Evolutionary conservation across 2,113 vertebrate genomes (phyloP).

Genomic region (Corvus moneduloides): DNA sequence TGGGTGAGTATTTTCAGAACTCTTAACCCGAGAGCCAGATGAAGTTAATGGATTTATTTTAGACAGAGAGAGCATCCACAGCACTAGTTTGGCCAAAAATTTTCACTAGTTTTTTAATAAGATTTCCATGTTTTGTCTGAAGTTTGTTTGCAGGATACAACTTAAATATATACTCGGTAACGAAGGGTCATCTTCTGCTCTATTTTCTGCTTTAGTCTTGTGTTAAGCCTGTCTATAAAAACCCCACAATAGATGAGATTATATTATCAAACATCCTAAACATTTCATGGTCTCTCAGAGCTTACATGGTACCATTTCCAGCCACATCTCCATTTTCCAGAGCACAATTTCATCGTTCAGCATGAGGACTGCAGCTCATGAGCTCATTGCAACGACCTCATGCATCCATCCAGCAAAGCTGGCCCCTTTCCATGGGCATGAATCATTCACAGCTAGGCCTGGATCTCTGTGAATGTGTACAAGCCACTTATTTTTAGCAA

Average conservation of each 20-base stretch:
- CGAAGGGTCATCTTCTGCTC: not conserved
- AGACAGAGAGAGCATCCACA: not conserved
- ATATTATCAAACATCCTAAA: not conserved
- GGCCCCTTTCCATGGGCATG: not conserved
- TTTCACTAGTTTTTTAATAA: not conserved
- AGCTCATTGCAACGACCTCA: not conserved
- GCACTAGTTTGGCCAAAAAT: not conserved
- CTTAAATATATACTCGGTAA: not conserved
- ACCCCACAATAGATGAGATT: not conserved
- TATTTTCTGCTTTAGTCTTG: not conserved
- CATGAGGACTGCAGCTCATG: not conserved
- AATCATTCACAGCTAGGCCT: not conserved
- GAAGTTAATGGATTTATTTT: not conserved
- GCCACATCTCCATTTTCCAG: not conserved
- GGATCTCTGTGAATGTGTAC: not conserved
- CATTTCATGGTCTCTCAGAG: not conserved
- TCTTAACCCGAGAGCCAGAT: not conserved
- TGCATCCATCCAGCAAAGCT: not conserved
- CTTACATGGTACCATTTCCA: not conserved
- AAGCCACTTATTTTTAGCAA: conserved; percentile 9
- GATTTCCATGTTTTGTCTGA: not conserved
- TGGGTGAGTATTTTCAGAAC: not conserved
- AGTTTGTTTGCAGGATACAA: not conserved
- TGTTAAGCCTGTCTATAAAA: not conserved
- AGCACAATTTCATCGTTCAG: not conserved